Percentiles rank a stretch among this genome's conserved stretches.
phyloP scores from a whole-genome alignment of 2,113 vertebrate genomes.

The Corynorhinus townsendii region DNA sequence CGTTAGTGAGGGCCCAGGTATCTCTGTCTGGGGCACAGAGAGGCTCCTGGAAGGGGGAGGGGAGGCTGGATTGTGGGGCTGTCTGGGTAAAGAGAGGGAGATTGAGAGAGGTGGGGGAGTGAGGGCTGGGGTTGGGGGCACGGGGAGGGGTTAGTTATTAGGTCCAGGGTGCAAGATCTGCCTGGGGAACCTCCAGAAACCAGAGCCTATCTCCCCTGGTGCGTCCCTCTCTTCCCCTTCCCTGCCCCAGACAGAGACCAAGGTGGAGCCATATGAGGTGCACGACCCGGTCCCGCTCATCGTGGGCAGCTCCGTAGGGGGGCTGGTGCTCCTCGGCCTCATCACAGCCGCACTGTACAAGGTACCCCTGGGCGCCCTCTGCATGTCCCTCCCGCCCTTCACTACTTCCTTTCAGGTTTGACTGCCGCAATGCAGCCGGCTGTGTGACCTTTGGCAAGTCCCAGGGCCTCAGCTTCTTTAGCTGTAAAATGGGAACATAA shows the following conservation, averaged over 20 bases:
- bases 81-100: background rate
- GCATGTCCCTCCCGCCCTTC: too few relatives aligned
- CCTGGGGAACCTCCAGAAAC: background rate
- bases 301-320: constrained; percentile 70
- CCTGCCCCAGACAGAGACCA: constrained; percentile 58
- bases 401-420: rapidly evolving
- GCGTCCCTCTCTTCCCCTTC: background rate
- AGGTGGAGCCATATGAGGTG: constrained; percentile 50
- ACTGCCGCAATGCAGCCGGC: background rate
- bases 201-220: background rate
- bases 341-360: constrained; percentile 66
- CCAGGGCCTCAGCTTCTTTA: background rate
- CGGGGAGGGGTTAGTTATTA: background rate
- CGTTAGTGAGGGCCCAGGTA: constrained; percentile 53
- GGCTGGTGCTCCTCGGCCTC: constrained; percentile 68
- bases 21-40: background rate
- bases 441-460: background rate
- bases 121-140: background rate
- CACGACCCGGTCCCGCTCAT: constrained; percentile 55
- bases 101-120: background rate
- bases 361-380: background rate
- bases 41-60: background rate
- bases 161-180: background rate
- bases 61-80: background rate
- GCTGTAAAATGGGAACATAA: background rate